Evolutionary conservation across 2,888 invertebrate genomes (phyloP).

Genomic region (Agrochola macilenta): DNA sequence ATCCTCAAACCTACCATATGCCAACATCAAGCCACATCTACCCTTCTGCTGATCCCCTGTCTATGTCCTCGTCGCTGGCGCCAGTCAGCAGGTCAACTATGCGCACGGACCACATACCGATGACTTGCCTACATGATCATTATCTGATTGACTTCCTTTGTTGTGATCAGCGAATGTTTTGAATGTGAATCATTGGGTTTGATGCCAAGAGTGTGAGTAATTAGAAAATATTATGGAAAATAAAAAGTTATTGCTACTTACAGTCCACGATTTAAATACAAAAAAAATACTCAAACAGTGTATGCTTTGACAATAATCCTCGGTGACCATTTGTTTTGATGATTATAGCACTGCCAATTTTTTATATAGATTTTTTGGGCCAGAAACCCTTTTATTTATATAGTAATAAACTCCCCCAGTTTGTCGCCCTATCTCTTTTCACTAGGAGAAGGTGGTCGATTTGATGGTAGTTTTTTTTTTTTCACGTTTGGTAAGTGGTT

Average conservation of each 20-base stretch:
- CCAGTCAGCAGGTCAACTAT: slow-evolving; percentile 57
- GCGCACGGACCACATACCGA: slow-evolving; percentile 44
- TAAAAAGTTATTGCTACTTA: too few relatives aligned
- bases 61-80: slow-evolving; percentile 21
- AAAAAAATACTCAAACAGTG: background rate
- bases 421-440: background rate
- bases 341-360: background rate
- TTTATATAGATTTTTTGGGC: too few relatives aligned
- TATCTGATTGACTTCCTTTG: slow-evolving; percentile 48
- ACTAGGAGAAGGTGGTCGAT: background rate
- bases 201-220: background rate
- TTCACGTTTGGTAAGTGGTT: too few relatives aligned
- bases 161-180: slow-evolving; percentile 24
- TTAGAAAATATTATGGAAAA: too few relatives aligned
- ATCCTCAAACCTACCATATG: background rate
- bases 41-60: slow-evolving; percentile 22
- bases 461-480: too few relatives aligned
- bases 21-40: background rate
- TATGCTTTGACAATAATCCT: too few relatives aligned
- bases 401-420: too few relatives aligned
- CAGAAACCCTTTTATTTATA: too few relatives aligned
- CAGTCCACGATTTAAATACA: too few relatives aligned
- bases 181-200: background rate
- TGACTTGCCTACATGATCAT: slow-evolving; percentile 30
- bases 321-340: background rate